These are phyloP conservation scores for Dione juno DNA, from an alignment of 2,888 invertebrate species.

Conservation along the genomic window DNA sequence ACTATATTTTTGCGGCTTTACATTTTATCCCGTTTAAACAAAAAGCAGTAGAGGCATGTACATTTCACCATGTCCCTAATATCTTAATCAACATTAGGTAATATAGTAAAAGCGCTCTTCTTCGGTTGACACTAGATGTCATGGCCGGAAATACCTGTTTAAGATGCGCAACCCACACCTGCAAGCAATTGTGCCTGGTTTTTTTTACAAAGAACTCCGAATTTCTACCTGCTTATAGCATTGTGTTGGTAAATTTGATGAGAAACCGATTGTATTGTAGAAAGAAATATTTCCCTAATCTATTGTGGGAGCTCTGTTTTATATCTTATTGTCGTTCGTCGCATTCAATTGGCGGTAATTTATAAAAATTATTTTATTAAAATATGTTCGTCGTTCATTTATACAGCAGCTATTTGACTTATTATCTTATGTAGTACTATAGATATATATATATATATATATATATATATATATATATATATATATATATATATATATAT, in stretches of 20 bases:
- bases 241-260: slow-evolving; percentile 31
- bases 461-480: no score
- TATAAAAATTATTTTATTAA: background rate
- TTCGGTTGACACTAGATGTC: slow-evolving; percentile 28
- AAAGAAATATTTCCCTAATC: slow-evolving; percentile 21
- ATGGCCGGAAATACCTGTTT: slow-evolving; percentile 39
- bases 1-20: no score
- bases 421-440: no score
- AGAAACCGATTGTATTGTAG: slow-evolving; percentile 25
- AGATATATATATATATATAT: no score
- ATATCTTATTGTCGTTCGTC: slow-evolving; percentile 4
- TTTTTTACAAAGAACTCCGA: slow-evolving; percentile 36
- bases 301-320: background rate
- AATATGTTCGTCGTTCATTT: no score
- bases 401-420: no score
- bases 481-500: no score
- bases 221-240: slow-evolving; percentile 39
- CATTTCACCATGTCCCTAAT: background rate
- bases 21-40: no score
- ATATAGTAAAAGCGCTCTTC: slow-evolving; percentile 13
- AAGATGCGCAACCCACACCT: slow-evolving; percentile 38
- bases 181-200: slow-evolving; percentile 37
- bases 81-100: slow-evolving; percentile 24
- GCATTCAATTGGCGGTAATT: background rate
- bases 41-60: no score